Conservation (phyloP, 2,797 vertebrate genomes). For the Oreortyx pictus region DNA sequence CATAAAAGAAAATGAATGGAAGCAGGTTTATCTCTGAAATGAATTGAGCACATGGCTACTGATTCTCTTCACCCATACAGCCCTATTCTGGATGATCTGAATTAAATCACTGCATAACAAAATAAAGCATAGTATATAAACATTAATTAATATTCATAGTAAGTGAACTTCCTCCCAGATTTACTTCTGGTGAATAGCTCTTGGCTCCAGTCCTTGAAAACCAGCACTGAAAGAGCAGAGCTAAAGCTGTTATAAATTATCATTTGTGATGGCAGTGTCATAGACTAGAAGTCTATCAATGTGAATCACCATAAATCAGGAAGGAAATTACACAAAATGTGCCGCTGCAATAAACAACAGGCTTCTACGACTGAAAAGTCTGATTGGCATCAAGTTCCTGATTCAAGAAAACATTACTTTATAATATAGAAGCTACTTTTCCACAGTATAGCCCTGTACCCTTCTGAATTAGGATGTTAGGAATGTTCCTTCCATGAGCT, state of each 20-base stretch:
- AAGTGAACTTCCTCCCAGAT: conserved; percentile 19
- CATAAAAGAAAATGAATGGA: conserved; percentile 36
- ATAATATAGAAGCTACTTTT: not conserved
- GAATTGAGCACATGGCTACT: not conserved
- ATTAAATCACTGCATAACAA: conserved; percentile 35
- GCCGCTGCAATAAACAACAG: conserved; percentile 10
- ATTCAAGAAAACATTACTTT: conserved; percentile 5
- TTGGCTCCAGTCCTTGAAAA: conserved; percentile 45
- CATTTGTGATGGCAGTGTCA: not conserved
- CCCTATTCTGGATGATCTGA: conserved; percentile 8
- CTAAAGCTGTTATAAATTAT: conserved; percentile 28
- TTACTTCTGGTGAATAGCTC: conserved; percentile 43
- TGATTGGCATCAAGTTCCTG: not conserved
- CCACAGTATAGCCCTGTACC: not conserved
- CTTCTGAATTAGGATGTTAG: not conserved
- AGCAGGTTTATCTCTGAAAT: conserved; percentile 46
- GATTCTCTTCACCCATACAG: not conserved
- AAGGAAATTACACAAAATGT: conserved; percentile 14
- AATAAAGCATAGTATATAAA: conserved; percentile 24
- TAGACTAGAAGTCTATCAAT: conserved; percentile 24
- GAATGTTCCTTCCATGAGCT: not conserved
- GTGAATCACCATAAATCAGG: conserved; percentile 10
- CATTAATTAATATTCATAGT: conserved; percentile 40
- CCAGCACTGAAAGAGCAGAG: conserved; percentile 8
- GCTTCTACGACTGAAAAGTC: not conserved